Conservation (phyloP, 2,797 vertebrate genomes). For the Malacoctenus gilli region DNA sequence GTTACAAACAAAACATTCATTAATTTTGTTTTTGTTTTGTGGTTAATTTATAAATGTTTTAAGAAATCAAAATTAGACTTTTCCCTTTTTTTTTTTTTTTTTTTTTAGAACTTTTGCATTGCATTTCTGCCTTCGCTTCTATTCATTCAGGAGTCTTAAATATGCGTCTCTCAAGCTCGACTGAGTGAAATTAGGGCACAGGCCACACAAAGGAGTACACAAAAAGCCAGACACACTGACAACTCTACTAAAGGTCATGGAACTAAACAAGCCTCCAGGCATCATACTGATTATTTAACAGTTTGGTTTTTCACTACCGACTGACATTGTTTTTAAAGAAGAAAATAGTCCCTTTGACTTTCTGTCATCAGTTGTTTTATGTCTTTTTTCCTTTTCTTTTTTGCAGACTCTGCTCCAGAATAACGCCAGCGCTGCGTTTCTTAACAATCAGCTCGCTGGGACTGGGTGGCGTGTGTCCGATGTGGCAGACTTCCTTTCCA, state of each 20-base stretch:
- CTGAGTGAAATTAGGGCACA: slow-evolving; percentile 18
- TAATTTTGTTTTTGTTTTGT: too few relatives aligned
- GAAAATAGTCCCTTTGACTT: too few relatives aligned
- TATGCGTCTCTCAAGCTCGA: neutral
- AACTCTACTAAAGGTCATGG: slow-evolving; percentile 1
- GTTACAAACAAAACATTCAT: too few relatives aligned
- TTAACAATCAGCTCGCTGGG: slow-evolving; percentile 80
- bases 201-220: neutral
- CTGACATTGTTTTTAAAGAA: neutral
- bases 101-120: too few relatives aligned
- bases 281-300: neutral
- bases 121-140: too few relatives aligned
- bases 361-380: slow-evolving; percentile 7
- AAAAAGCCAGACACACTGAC: neutral
- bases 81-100: too few relatives aligned
- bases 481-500: slow-evolving; percentile 86
- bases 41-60: too few relatives aligned
- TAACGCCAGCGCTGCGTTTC: slow-evolving; percentile 83
- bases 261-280: slow-evolving; percentile 11
- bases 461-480: slow-evolving; percentile 89
- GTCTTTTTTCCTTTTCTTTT: slow-evolving; percentile 5
- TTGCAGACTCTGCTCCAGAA: slow-evolving; percentile 88
- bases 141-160: neutral
- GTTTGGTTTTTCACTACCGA: neutral
- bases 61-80: too few relatives aligned